phyloP scores from a whole-genome alignment of 2,113 vertebrate species.

The Narcine bancroftii region DNA sequence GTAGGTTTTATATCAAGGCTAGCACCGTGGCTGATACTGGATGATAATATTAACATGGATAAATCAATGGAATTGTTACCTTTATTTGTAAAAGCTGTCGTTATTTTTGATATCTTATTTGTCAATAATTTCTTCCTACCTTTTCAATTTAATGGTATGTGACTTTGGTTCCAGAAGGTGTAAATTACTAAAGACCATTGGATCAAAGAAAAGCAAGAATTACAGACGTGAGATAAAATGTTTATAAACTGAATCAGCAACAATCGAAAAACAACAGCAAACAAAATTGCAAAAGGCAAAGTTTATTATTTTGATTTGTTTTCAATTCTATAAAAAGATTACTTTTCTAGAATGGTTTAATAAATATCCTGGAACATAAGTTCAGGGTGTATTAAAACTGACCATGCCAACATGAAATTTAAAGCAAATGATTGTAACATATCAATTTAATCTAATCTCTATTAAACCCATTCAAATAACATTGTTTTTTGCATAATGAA shows the following conservation, averaged over 20 bases:
- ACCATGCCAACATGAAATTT: not conserved
- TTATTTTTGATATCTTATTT: not conserved
- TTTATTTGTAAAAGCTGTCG: not conserved
- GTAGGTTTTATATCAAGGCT: not conserved
- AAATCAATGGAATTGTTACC: not conserved
- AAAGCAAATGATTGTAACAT: not conserved
- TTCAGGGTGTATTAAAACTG: not conserved
- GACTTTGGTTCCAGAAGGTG: not conserved
- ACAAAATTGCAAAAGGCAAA: not conserved
- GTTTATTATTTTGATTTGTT: not conserved
- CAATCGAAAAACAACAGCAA: not conserved
- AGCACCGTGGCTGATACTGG: not conserved
- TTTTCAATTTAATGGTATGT: not conserved
- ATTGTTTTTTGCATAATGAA: no score
- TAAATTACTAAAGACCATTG: not conserved
- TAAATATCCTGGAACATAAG: not conserved
- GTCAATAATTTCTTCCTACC: not conserved
- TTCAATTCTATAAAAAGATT: not conserved
- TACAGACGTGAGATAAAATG: not conserved
- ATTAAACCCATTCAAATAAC: not conserved
- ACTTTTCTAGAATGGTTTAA: not conserved
- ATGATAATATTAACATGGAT: not conserved
- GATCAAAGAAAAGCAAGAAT: not conserved
- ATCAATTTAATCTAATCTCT: conserved; percentile 11
- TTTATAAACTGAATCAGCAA: not conserved